Evolutionary conservation across 2,888 invertebrate genomes (phyloP), one percentile per base, ranked within the genome.

Genomic region (Gymnosoma rotundatum): DNA sequence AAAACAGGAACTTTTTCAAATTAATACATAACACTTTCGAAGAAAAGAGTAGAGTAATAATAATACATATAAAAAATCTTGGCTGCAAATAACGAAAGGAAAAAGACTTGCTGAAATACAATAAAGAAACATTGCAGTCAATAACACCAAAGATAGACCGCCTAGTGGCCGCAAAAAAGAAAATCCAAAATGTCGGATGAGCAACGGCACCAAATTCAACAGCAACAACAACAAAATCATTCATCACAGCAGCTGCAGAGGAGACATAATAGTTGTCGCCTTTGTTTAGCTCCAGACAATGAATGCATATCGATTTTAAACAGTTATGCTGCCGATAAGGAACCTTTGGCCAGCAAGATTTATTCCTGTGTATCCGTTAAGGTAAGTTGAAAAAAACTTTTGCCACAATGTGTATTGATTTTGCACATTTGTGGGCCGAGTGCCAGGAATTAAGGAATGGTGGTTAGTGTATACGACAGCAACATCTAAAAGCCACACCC

Each of bases 291-390:
- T 85, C 92, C 92, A 74, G 91, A 92, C 86, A 90, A 89, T 83
- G 92, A 92, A 88, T 92, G 92, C 90, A 92, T 92, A 88, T 91
- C 92, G 78, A 92, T 92, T 87, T 90, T 92, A 86, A 92, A 92
- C 84, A 92, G 91, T 87, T 91, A 91, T 87, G 92, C 92, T 70
- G 92, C 92, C 87, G 92, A 92, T 89, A 92, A 92, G 88, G 92
- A 92, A 87, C 91, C 92, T 82, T 88, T 92, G 88, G 89, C 90
- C 79, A 89, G 89, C 79, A 92, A 92, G 91, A 92, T 92, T 86
- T 88, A 89, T 76, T 90, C 91, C 85, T 92, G 92, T 89, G 92
- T 92, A 87, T 90, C 90, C 88, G 91, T 92, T 87, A 92, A 92
- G 92, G 92, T 92, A 88, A 92, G 92, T 89, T 64, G 69, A 87